These are phyloP conservation scores for Uropetala carovei DNA, from an alignment of 2,888 invertebrate genomes.

Conservation along the genomic window DNA sequence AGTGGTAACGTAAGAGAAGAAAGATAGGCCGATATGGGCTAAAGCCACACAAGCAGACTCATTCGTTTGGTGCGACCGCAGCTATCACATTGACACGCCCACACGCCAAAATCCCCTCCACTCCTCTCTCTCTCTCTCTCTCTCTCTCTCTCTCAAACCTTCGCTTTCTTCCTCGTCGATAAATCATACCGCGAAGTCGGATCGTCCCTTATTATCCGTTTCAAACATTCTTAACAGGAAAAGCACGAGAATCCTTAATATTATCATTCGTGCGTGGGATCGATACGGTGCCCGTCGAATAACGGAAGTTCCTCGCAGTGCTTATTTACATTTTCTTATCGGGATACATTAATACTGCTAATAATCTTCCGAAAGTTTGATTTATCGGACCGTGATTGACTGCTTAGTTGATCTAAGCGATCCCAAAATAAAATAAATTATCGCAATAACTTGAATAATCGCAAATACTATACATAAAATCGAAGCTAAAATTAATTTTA, in stretches of 20 bases:
- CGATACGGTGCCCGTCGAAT: too few species aligned
- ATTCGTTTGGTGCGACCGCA: slow-evolving; percentile 36
- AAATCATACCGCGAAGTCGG: background rate
- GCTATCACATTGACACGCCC: slow-evolving; percentile 39
- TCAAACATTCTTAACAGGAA: background rate
- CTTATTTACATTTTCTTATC: too few species aligned
- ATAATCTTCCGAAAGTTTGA: too few species aligned
- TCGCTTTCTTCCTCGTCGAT: too few species aligned
- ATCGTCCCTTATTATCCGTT: background rate
- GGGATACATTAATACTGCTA: too few species aligned
- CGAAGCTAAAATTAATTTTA: too few species aligned
- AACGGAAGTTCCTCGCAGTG: background rate
- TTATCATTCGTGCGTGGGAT: background rate
- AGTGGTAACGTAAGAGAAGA: slow-evolving; percentile 1
- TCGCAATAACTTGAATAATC: too few species aligned
- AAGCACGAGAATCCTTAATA: background rate
- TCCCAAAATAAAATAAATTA: too few species aligned
- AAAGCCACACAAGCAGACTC: slow-evolving; percentile 29
- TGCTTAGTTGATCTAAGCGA: too few species aligned
- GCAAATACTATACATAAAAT: too few species aligned
- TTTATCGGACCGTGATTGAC: too few species aligned
- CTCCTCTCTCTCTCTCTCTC: slow-evolving; percentile 7
- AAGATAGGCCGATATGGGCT: background rate
- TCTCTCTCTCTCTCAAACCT: background rate
- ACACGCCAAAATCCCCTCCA: background rate